phyloP scores from a whole-genome alignment of 2,113 vertebrate genomes.

The Parus major region DNA sequence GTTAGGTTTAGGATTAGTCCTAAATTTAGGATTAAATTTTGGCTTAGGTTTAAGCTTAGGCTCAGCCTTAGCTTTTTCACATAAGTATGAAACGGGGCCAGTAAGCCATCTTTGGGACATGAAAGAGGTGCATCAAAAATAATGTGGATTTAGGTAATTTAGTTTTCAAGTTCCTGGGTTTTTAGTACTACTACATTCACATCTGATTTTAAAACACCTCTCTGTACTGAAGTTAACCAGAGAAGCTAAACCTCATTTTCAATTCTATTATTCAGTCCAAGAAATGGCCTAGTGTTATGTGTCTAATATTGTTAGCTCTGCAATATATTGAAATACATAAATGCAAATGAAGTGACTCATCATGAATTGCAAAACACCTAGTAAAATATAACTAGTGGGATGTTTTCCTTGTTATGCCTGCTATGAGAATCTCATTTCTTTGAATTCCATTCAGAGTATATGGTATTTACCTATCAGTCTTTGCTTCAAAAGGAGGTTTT shows the following conservation, averaged over 20 bases:
- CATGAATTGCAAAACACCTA: constrained; percentile 21
- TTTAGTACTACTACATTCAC: background rate
- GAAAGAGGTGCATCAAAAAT: background rate
- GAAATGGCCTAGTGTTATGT: background rate
- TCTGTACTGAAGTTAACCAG: background rate
- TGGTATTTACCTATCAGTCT: background rate
- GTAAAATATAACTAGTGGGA: background rate
- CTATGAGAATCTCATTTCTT: background rate
- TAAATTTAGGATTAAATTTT: no score
- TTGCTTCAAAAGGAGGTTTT: background rate
- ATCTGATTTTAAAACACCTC: background rate
- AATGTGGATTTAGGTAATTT: background rate
- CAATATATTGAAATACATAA: constrained; percentile 12
- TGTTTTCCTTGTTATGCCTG: constrained; percentile 1
- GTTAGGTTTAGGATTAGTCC: no score
- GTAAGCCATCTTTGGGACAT: background rate
- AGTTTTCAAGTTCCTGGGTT: background rate
- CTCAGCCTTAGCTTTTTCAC: background rate
- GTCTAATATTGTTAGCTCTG: constrained; percentile 28
- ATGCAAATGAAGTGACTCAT: constrained; percentile 22
- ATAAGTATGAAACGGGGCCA: background rate
- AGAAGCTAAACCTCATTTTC: background rate
- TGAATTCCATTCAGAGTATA: background rate
- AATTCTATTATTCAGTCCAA: background rate
- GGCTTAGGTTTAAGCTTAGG: no score